Evolutionary conservation across 2,888 invertebrate genomes (phyloP), one percentile per base, ranked within the genome.

Genomic region (Entomobrya multifasciata): DNA sequence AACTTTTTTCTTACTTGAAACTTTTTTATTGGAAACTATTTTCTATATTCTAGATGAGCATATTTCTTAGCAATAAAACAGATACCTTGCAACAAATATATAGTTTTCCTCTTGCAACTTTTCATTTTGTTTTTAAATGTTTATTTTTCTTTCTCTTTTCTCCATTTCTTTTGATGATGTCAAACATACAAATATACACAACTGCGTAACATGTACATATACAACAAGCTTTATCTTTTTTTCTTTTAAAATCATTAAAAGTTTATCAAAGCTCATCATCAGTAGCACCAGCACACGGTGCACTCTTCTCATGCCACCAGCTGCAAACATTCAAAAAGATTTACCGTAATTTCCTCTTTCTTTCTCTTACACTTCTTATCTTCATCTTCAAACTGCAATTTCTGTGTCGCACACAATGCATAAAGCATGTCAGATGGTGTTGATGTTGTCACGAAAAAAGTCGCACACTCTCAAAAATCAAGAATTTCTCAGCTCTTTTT

Each of bases 381-480:
- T 47, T 41, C 70, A 57, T 79, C 30, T 62, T 70, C 70, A 70
- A 41, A 25, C 70, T 70, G 70, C 70, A 70, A 70, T 70, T 67
- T 67, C n/a, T 36, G 70, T 70, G 47, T 70, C 4, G 36, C 8
- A 70, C 25, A 57, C 30, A 57, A 72, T 55, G 55, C 57, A 81
- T 60, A 82, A 82, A 82, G 60, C 70, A 72, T 72, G 82, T 82
- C 82, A 74, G 72, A 82, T 82, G 82, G 72, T 82, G 82, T 82
- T 82, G 82, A 82, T 82, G 55, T 74, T 82, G 52, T 74, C 74
- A 55, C 30, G 25, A 44, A 70, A 36, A 36, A 36, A 36, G 36
- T 36, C 36, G 70, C 70, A 70, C 70, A 44, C 70, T 70, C 47
- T 44, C 52, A 49, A 30, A 74, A 55, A 74, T 20, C 20, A 74